Conservation (phyloP, 2,888 invertebrate species). For the Lasius platythorax region DNA sequence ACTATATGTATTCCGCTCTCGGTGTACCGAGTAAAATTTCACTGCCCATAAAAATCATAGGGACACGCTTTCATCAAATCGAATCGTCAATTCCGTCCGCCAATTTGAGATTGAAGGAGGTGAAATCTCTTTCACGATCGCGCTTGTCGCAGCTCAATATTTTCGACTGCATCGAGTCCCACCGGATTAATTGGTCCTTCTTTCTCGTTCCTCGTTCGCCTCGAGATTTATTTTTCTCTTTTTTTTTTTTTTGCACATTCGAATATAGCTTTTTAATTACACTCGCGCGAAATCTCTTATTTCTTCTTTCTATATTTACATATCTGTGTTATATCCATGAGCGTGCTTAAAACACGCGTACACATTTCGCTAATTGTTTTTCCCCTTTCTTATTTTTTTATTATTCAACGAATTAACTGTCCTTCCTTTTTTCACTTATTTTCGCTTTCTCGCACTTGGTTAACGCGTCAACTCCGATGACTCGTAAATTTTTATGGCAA, state of each 20-base stretch:
- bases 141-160: constrained; percentile 35
- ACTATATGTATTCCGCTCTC: constrained; percentile 12
- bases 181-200: constrained; percentile 35
- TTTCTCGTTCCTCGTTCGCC: neutral
- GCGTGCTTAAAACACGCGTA: too few relatives aligned
- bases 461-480: neutral
- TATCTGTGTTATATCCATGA: neutral
- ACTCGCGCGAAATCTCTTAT: neutral
- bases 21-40: constrained; percentile 38
- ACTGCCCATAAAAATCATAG: constrained; percentile 50
- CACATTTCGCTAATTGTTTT: neutral
- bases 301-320: neutral
- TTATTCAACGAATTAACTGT: neutral
- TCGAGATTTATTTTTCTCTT: neutral
- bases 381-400: too few relatives aligned
- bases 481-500: constrained; percentile 19
- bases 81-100: constrained; percentile 50
- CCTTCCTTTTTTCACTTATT: neutral
- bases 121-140: constrained; percentile 43
- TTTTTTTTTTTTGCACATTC: neutral
- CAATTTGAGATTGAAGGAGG: constrained; percentile 55
- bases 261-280: constrained; percentile 12
- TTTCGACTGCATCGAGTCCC: constrained; percentile 27
- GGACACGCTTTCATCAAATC: constrained; percentile 47
- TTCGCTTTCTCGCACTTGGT: neutral